Base-by-base conservation (phyloP, 2,113 vertebrate genomes). In the Amia ocellicauda region DNA sequence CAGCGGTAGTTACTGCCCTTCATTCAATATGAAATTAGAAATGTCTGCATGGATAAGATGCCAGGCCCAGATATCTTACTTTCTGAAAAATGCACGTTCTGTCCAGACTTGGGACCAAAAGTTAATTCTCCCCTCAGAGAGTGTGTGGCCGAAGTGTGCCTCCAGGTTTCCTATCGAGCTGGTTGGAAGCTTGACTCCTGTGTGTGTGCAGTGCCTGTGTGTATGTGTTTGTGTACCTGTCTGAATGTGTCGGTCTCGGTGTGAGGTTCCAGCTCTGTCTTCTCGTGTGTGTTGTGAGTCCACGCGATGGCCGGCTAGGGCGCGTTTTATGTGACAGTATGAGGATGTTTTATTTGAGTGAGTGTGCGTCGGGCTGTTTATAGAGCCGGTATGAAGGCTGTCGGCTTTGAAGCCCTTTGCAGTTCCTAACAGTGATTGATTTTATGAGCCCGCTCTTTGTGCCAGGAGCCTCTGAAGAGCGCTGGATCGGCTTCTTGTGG, bases 281-380 rank as follows among this genome's bases (percentile, higher is more conserved):
- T 47, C 50, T 42, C 40, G 53, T 27, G 66, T 36, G 60, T 60
- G 57, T 17, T 47, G 42, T 63, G 36, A 53, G 57, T 28, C 31
- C n/a, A 4, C n/a, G 45, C 5, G n/a, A 47, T 17, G 14, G 45
- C n/a, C n/a, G n/a, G n/a, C 45, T 47, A 5, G 14, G 13, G 45
- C 4, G 13, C 45, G 4, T 47, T 47, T 47, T 47, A 47, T 47
- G 45, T 47, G 45, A 17, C 45, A 65, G 22, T 60, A 53, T 36
- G 60, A 51, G 28, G 56, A 19, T 64, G 60, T 68, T 72, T 77
- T 65, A 70, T 72, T 72, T 74, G 67, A 68, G 60, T 20, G 26
- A n/a, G 47, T 40, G 58, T 65, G 57, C 57, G 60, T 60, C 43
- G 47, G 52, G 31, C 62, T 76, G 68, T 76, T 73, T 54, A 54